These are phyloP conservation scores for Corella eumyota DNA, from an alignment of 23 tunicate genomes.

Conservation along the genomic window DNA sequence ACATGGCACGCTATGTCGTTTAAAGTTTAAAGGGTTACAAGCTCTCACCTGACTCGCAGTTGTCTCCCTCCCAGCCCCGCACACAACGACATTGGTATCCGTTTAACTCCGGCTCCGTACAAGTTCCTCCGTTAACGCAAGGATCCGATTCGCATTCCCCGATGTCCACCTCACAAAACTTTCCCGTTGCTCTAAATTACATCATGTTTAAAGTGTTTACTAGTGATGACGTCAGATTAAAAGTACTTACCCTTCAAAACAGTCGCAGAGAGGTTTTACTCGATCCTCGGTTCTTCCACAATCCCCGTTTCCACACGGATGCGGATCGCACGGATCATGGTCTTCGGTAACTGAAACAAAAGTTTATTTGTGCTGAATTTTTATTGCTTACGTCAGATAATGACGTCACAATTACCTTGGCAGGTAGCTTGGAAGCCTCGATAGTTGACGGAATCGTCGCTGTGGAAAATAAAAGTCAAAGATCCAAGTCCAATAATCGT, in stretches of 20 bases:
- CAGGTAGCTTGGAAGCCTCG: conserved; percentile 48
- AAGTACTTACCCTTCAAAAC: conserved; percentile 36
- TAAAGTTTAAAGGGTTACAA: too few species aligned
- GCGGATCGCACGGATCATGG: conserved; percentile 49
- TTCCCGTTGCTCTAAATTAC: conserved; percentile 27
- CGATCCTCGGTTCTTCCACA: conserved; percentile 28
- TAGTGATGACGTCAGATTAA: not conserved
- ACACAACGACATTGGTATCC: conserved; percentile 29
- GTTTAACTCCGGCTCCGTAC: conserved; percentile 17
- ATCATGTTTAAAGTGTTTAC: not conserved
- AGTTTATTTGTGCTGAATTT: too few species aligned
- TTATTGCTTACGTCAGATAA: too few species aligned
- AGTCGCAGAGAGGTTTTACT: conserved; percentile 17
- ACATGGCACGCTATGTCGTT: too few species aligned
- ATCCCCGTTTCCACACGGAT: conserved; percentile 37
- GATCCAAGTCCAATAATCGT: conserved; percentile 56
- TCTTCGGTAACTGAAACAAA: conserved; percentile 7
- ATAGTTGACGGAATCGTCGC: conserved; percentile 49
- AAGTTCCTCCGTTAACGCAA: conserved; percentile 57
- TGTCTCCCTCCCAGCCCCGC: conserved; percentile 14
- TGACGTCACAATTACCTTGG: too few species aligned
- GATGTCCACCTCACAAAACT: conserved; percentile 38
- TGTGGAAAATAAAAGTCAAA: conserved; percentile 25
- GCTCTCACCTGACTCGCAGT: conserved; percentile 46
- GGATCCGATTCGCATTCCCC: conserved; percentile 56